Evolutionary conservation across 2,888 invertebrate genomes (phyloP).

Genomic region (Andrena praecox): DNA sequence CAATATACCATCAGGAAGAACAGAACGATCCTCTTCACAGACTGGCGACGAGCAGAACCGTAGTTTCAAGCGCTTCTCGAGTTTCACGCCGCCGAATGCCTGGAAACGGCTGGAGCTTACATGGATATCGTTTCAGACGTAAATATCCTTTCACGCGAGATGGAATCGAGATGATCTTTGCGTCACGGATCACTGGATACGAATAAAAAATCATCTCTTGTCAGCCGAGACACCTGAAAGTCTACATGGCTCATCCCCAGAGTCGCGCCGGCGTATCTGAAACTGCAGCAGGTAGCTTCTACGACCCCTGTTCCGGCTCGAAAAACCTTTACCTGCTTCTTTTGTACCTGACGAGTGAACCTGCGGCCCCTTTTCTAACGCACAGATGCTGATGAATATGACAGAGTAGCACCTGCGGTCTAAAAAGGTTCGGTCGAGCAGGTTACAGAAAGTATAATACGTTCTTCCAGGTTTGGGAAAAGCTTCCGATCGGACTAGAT

Average conservation of each 20-base stretch:
- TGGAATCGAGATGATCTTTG: conserved; percentile 25
- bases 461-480: background rate
- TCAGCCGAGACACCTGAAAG: conserved; percentile 53
- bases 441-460: conserved; percentile 30
- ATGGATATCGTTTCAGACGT: conserved; percentile 56
- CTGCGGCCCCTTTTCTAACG: conserved; percentile 44
- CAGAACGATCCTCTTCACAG: conserved; percentile 9
- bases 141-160: conserved; percentile 34
- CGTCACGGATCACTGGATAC: conserved; percentile 56
- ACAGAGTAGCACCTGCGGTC: conserved; percentile 55
- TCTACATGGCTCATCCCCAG: conserved; percentile 35
- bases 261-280: conserved; percentile 1
- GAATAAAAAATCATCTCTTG: conserved; percentile 35
- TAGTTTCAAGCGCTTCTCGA: conserved; percentile 35
- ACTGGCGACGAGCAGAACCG: conserved; percentile 18
- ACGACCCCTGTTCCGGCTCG: conserved; percentile 34
- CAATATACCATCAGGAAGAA: background rate
- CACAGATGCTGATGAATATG: conserved; percentile 21
- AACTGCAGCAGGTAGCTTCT: conserved; percentile 56
- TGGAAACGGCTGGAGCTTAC: conserved; percentile 34
- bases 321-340: conserved; percentile 52
- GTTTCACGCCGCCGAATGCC: conserved; percentile 36
- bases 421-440: conserved; percentile 4
- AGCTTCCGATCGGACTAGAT: too few relatives aligned
- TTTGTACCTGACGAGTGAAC: conserved; percentile 53